Base-by-base conservation (phyloP, 2,797 vertebrate species). In the Sebastes cheni region DNA sequence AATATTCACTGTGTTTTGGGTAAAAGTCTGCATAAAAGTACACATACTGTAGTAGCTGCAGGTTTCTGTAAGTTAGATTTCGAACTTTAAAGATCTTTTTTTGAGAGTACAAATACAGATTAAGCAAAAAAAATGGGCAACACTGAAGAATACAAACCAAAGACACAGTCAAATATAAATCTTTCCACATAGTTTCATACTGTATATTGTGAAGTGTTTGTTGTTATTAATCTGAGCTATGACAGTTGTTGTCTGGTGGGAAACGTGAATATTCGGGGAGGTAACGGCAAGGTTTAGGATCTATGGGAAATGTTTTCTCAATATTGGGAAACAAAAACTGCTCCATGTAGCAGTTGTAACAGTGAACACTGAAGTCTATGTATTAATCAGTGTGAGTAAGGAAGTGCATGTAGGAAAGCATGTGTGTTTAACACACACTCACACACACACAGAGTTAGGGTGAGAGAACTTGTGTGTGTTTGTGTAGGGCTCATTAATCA, bases 401-500 rank as follows among this genome's bases (percentile, higher is more conserved):
- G 61, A 83, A 67, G 27, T 66, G 54, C 25, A 61, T 86, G 60
- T 52, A 25, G 58, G 36, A 71, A 65, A 27, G 55, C 61, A 67
- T 83, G 56, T 82, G 14, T 83, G 30, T 83, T 25, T 3, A 14
- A 55, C 34, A 36, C n/a, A 36, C 12, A 50, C 32, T 9, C 32
- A 36, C 18, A 36, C 12, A 46, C 30, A 32, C 32, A 54, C 30
- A 32, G 12, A 23, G 39, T 73, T 46, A 8, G 52, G 52, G 77
- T 71, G 72, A 55, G 72, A 69, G 71, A 66, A 54, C 70, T 74
- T 77, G 77, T 85, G 72, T 80, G 76, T 59, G 80, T 83, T 78
- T 70, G 46, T 82, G 70, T 76, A 59, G 39, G 71, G 18, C 77
- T 90, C 91, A 93, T 94, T 92, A 93, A 93, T 94, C 92, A 93